These are phyloP conservation scores for Melanotaenia maccullochi DNA, from an alignment of 2,797 vertebrate species.

Conservation along the genomic window DNA sequence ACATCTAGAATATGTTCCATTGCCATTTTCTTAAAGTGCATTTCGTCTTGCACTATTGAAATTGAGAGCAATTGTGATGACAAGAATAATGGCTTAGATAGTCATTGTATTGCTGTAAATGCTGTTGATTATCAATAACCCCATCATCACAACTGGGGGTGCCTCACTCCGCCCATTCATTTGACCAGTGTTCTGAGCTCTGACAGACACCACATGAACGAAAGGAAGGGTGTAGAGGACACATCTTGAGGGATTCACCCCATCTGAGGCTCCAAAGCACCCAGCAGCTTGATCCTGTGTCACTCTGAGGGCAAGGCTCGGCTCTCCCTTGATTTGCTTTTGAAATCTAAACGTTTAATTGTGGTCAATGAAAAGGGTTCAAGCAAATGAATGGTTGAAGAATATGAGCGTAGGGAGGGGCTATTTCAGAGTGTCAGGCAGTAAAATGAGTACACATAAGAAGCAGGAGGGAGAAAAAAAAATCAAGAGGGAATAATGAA, in stretches of 20 bases:
- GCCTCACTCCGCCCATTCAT: slow-evolving; percentile 74
- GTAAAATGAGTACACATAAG: slow-evolving; percentile 81
- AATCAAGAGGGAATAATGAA: slow-evolving; percentile 92
- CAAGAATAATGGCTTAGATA: slow-evolving; percentile 53
- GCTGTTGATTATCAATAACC: slow-evolving; percentile 77
- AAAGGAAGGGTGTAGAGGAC: slow-evolving; percentile 78
- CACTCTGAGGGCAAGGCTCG: slow-evolving; percentile 77
- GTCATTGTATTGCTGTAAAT: slow-evolving; percentile 71
- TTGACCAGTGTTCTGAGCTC: slow-evolving; percentile 67
- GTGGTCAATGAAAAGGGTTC: slow-evolving; percentile 83
- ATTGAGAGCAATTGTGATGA: slow-evolving; percentile 29
- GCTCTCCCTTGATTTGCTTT: slow-evolving; percentile 82
- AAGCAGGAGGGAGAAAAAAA: slow-evolving; percentile 64
- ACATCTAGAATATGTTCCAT: slow-evolving; percentile 15
- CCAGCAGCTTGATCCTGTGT: slow-evolving; percentile 84
- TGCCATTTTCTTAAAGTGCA: slow-evolving; percentile 14
- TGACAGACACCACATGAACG: slow-evolving; percentile 79
- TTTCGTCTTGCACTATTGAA: slow-evolving; percentile 44
- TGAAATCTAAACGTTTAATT: slow-evolving; percentile 86
- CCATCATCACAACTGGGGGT: slow-evolving; percentile 74
- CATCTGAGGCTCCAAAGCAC: slow-evolving; percentile 76
- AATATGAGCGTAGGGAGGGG: slow-evolving; percentile 76
- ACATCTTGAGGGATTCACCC: slow-evolving; percentile 82
- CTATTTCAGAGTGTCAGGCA: slow-evolving; percentile 72
- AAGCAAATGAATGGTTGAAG: slow-evolving; percentile 79